Conservation (phyloP, 2,113 vertebrate genomes). For the Neogale vison region DNA sequence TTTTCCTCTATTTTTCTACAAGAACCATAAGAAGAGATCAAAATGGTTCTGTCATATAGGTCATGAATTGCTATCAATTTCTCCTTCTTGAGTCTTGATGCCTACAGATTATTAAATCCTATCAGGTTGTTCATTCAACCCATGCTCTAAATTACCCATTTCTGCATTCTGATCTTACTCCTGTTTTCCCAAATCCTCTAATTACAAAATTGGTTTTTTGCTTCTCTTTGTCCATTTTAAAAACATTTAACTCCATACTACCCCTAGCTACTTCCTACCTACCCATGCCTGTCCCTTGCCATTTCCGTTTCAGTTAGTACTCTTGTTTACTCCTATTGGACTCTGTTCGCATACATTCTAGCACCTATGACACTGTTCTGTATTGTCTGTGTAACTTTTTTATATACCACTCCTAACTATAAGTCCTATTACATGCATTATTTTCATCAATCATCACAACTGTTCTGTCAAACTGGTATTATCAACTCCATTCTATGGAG, state of each 20-base stretch:
- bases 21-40: background rate
- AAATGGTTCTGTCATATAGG: background rate
- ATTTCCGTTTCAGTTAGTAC: background rate
- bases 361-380: background rate
- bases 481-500: background rate
- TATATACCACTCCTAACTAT: background rate
- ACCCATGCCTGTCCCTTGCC: background rate
- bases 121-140: rapidly evolving
- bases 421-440: background rate
- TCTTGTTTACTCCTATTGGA: background rate
- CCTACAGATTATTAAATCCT: background rate
- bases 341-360: no score
- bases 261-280: background rate
- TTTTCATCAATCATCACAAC: background rate
- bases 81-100: background rate
- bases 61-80: background rate
- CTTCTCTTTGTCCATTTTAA: background rate
- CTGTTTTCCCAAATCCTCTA: background rate
- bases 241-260: background rate
- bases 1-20: background rate
- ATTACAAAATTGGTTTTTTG: background rate
- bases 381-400: background rate
- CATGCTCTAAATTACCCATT: background rate
- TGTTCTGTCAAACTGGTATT: background rate
- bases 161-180: background rate